phyloP scores from a whole-genome alignment of 2,797 vertebrate genomes.

The Pseudocheirus occidentalis region DNA sequence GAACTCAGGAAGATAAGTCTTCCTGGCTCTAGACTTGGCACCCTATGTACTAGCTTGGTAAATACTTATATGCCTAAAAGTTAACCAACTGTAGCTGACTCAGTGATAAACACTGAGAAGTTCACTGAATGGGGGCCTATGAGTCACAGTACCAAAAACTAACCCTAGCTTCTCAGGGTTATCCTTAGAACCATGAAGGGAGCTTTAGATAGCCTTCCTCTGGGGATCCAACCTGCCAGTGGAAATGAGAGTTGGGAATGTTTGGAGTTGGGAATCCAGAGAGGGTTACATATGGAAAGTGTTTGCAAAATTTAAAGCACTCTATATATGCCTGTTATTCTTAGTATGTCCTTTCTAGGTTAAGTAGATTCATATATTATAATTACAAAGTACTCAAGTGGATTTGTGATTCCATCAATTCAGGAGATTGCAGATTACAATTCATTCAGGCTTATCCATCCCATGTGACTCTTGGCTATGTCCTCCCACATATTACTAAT shows the following conservation, averaged over 20 bases:
- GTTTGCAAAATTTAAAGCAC: background rate
- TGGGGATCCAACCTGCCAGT: background rate
- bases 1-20: background rate
- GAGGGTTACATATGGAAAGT: background rate
- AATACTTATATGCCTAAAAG: background rate
- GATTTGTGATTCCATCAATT: no score
- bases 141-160: background rate
- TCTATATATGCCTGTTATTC: background rate
- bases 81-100: background rate
- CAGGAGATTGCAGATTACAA: no score
- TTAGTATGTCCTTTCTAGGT: background rate
- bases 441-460: no score
- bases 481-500: no score
- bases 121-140: background rate
- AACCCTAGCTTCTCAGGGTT: background rate
- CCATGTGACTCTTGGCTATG: no score
- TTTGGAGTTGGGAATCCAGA: background rate
- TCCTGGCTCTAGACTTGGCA: slow-evolving; percentile 12
- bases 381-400: no score
- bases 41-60: background rate
- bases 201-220: background rate
- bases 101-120: background rate
- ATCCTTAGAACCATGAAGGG: background rate
- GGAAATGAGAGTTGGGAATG: background rate
- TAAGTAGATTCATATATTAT: no score